Base-by-base conservation (phyloP, 2,113 vertebrate species). In the Suricata suricatta region DNA sequence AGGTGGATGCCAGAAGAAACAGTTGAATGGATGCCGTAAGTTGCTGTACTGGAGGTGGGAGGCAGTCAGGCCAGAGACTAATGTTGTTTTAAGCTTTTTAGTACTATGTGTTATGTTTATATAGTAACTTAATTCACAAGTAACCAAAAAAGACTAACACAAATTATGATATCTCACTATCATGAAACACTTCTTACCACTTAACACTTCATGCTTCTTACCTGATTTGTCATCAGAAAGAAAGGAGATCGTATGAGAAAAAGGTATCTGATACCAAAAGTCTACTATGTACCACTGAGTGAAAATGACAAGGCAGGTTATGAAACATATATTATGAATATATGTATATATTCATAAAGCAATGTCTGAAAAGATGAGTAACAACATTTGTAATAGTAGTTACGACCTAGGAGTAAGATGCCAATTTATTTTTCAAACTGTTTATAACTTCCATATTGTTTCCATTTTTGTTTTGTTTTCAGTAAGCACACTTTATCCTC, bases 401-500 rank as follows among this genome's bases (percentile, higher is more conserved):
- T 84, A 68, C 35, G 74, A 91, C 41, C 80, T 81, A 15, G 29
- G 52, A 77, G 50, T 72, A 19, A 38, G 6, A 82, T n/a, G 2
- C 13, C 72, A 54, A 60, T 77, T 89, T 87, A 81, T 50, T 94
- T 77, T 77, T 77, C 87, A 88, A 69, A 84, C 16, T 69, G 71
- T 83, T 83, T 71, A 85, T 80, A 21, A 23, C 5, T 83, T 74
- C 50, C 44, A 85, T 50, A 93, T 86, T 85, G 52, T 38, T 69
- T 88, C 35, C 35, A 83, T 80, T 57, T 68, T 84, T 47, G 31
- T 82, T 97, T 90, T 84, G 25, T 88, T 76, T 88, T 81, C 50
- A 95, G 29, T 69, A n/a, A 93, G 66, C 27, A 76, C 1, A 8
- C 27, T 96, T 95, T 86, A 93, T 68, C n/a, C 4, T 95, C 44